Percentiles rank a stretch among this genome's conserved stretches.
Conservation (phyloP, 1,140 invertebrate genomes). For the Zophobas morio region DNA sequence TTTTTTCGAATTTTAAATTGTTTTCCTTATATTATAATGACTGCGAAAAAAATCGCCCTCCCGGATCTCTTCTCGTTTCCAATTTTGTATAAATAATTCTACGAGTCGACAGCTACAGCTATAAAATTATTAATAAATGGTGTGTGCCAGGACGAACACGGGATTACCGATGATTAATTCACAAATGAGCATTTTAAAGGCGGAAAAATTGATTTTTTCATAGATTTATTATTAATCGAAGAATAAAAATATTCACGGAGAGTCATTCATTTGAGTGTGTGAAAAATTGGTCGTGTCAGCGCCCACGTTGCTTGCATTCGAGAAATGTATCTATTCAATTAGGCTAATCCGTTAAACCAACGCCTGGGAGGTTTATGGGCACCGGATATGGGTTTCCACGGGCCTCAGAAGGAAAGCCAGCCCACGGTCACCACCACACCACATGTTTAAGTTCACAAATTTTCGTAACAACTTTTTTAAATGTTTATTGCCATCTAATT, state of each 20-base stretch:
- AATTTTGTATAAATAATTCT: conserved; percentile 9
- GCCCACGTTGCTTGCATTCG: not conserved
- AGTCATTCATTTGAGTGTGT: not conserved
- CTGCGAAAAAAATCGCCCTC: too few species aligned
- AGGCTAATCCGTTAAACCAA: not conserved
- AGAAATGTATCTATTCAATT: not conserved
- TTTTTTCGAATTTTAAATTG: too few species aligned
- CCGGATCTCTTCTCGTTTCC: not conserved
- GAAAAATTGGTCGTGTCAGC: not conserved
- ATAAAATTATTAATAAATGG: conserved; percentile 20
- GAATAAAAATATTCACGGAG: conserved; percentile 6
- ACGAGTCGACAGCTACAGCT: conserved; percentile 12
- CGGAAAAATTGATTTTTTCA: conserved; percentile 30
- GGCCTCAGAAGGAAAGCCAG: not conserved
- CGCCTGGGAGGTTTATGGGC: not conserved
- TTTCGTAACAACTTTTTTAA: too few species aligned
- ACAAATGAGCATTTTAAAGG: conserved; percentile 8
- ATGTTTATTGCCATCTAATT: too few species aligned
- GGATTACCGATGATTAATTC: conserved; percentile 16
- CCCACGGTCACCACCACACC: not conserved
- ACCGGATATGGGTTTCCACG: not conserved
- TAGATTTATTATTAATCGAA: not conserved
- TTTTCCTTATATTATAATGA: too few species aligned
- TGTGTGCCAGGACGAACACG: not conserved
- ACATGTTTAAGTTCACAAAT: too few species aligned